Base-by-base conservation (phyloP, 1,140 invertebrate genomes). In the Leptinotarsa lineolata region DNA sequence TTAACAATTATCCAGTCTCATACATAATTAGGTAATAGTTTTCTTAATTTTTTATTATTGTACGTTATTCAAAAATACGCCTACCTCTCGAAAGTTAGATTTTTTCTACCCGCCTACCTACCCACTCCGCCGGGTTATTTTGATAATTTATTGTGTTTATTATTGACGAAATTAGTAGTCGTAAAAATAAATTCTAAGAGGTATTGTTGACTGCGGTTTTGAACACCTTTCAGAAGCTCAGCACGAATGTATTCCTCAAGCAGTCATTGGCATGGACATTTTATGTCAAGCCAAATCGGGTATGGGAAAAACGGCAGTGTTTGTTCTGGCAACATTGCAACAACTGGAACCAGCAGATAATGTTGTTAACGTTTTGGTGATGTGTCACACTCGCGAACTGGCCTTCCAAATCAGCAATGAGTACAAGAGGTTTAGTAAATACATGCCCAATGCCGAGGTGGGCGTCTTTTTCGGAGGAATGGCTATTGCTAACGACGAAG, bases 151-250 rank as follows among this genome's bases (percentile, higher is more conserved):
- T n/a, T n/a, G n/a, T n/a, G n/a, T n/a, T n/a, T n/a, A n/a, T n/a
- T n/a, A n/a, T n/a, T n/a, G n/a, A n/a, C n/a, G n/a, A n/a, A n/a
- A n/a, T n/a, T n/a, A n/a, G n/a, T n/a, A n/a, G n/a, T n/a, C n/a
- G n/a, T n/a, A n/a, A n/a, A n/a, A n/a, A n/a, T n/a, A n/a, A 89
- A 94, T 99, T 80, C 88, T 99, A 65, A 88, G 97, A 82, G 96
- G 98, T 39, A 99, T 99, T 84, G 96, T 98, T 65, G 98, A 99
- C 85, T 99, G 97, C 86, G 98, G 98, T 84, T 99, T 99, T 87
- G 98, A 99, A 85, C 98, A 99, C 93, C 98, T 98, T 68, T 99
- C 97, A n/a, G n/a, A n/a, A n/a, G n/a, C n/a, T n/a, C n/a, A n/a
- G n/a, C n/a, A n/a, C n/a, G n/a, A n/a, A n/a, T n/a, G n/a, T n/a